Conservation (phyloP, 2,888 invertebrate genomes). For the Drosophila vallismaia region DNA sequence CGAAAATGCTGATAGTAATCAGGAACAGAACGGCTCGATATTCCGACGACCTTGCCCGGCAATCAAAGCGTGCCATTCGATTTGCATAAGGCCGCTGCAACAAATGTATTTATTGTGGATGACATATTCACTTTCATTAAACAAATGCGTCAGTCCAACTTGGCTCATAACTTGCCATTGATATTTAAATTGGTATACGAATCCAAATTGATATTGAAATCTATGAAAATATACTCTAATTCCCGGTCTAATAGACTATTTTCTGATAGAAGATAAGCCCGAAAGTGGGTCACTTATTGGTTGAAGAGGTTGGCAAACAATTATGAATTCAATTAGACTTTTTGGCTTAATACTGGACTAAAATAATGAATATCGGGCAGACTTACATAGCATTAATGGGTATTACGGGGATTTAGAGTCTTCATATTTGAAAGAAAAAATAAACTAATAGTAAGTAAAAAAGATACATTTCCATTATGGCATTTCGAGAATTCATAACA, state of each 20-base stretch:
- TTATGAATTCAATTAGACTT: conserved; percentile 2
- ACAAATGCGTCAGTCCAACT: conserved; percentile 10
- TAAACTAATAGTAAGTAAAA: background rate
- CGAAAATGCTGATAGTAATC: conserved; percentile 10
- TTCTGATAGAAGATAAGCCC: conserved; percentile 18
- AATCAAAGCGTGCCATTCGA: conserved; percentile 3
- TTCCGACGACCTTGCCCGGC: conserved; percentile 7
- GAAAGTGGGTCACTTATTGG: conserved; percentile 11
- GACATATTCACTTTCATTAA: conserved; percentile 13
- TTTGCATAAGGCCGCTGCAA: conserved; percentile 6
- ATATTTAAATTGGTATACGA: conserved; percentile 3
- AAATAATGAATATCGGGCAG: background rate
- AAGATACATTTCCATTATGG: background rate
- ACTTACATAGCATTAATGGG: background rate
- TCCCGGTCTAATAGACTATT: background rate
- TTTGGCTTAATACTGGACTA: conserved; percentile 1
- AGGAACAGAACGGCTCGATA: background rate
- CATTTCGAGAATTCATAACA: background rate
- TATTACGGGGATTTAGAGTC: background rate
- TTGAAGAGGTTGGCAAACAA: background rate
- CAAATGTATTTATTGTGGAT: conserved; percentile 15
- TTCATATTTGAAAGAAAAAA: background rate
- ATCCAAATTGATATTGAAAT: background rate
- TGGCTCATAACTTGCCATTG: background rate
- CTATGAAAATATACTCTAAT: background rate